These are phyloP conservation scores for Hypothenemus hampei DNA, from an alignment of 1,140 invertebrate genomes.

Conservation along the genomic window DNA sequence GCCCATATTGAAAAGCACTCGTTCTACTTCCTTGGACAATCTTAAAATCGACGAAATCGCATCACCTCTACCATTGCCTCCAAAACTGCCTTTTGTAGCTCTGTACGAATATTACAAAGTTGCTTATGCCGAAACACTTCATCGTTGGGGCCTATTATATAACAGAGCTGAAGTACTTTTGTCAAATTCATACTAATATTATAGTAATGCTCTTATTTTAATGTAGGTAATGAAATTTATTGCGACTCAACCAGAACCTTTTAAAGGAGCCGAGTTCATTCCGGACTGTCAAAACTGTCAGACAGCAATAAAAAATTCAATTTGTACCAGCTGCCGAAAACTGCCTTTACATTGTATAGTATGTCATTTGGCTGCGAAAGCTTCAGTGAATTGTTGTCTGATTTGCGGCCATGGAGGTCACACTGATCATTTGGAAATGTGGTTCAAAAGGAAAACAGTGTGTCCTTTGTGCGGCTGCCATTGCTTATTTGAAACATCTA, in stretches of 20 bases:
- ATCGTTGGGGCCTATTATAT: constrained; percentile 74
- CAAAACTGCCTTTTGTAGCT: constrained; percentile 37
- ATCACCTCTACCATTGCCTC: constrained; percentile 15
- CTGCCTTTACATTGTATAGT: constrained; percentile 62
- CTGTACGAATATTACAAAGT: constrained; percentile 84
- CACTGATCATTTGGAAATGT: constrained; percentile 69
- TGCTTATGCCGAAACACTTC: constrained; percentile 83
- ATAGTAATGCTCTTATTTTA: neutral
- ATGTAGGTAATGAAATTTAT: constrained; percentile 64
- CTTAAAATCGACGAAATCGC: constrained; percentile 46
- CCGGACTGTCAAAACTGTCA: constrained; percentile 68
- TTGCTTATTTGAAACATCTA: constrained; percentile 66
- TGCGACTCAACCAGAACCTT: constrained; percentile 50
- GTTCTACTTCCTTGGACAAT: constrained; percentile 80
- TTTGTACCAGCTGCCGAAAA: constrained; percentile 51
- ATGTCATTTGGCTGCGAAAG: constrained; percentile 80
- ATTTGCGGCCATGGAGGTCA: constrained; percentile 91
- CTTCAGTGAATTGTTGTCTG: constrained; percentile 75
- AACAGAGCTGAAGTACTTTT: constrained; percentile 66
- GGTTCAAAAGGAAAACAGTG: constrained; percentile 65
- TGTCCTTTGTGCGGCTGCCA: constrained; percentile 86
- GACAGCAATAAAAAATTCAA: constrained; percentile 57
- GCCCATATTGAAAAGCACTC: constrained; percentile 42
- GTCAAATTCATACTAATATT: neutral
- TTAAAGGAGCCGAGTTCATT: constrained; percentile 70